These are phyloP conservation scores for Halichoerus grypus DNA, from an alignment of 2,113 vertebrate species.

Conservation along the genomic window DNA sequence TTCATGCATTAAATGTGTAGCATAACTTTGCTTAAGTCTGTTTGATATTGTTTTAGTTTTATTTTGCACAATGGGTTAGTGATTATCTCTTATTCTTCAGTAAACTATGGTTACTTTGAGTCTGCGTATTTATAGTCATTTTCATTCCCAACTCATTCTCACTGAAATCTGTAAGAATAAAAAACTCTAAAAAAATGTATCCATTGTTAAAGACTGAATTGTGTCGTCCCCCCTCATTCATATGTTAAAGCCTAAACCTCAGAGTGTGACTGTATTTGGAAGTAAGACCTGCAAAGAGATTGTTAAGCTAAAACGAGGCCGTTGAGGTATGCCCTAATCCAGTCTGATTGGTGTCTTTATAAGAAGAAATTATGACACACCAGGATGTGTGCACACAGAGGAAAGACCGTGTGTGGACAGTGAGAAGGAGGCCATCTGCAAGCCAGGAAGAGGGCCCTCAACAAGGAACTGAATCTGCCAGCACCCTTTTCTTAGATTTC, in stretches of 20 bases:
- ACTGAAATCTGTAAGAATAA: slow-evolving; percentile 21
- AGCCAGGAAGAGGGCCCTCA: not conserved
- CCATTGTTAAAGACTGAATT: not conserved
- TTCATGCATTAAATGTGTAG: not conserved
- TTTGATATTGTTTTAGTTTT: not conserved
- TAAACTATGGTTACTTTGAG: not conserved
- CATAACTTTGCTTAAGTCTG: not conserved
- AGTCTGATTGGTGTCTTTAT: not conserved
- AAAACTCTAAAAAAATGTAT: not conserved
- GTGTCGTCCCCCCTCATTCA: not conserved
- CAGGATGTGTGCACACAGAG: not conserved
- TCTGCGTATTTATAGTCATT: not conserved
- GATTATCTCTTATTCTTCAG: not conserved
- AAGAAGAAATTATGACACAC: not conserved
- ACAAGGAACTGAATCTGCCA: not conserved
- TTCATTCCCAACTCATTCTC: not conserved
- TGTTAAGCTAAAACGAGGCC: not conserved
- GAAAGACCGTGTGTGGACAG: not conserved
- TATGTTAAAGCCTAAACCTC: not conserved
- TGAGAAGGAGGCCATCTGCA: not conserved
- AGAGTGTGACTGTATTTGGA: not conserved
- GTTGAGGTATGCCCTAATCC: not conserved
- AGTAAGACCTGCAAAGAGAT: not conserved
- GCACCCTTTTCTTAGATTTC: not conserved
- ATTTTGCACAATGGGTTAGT: not conserved